These are phyloP conservation scores for Atta texana DNA, from an alignment of 1,140 invertebrate species.

Conservation along the genomic window DNA sequence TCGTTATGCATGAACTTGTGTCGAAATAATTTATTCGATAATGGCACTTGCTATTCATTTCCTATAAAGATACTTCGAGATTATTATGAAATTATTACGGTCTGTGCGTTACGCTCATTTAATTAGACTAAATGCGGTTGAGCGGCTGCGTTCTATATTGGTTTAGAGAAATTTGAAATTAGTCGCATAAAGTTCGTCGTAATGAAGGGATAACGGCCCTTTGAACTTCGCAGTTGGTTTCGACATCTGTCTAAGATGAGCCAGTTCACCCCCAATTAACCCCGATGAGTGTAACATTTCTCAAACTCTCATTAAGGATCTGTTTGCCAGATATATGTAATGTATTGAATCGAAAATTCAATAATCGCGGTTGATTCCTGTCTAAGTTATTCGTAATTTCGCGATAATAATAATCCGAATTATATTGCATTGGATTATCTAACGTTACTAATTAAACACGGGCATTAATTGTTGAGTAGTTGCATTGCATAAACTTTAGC, in stretches of 20 bases:
- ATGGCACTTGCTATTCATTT: neutral
- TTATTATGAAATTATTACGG: conserved; percentile 21
- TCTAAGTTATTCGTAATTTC: neutral
- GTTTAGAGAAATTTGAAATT: conserved; percentile 47
- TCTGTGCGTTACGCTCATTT: neutral
- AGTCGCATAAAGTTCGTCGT: conserved; percentile 59
- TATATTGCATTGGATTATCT: neutral
- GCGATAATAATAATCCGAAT: neutral
- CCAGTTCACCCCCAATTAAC: conserved; percentile 68
- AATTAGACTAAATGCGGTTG: conserved; percentile 11
- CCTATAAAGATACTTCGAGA: neutral
- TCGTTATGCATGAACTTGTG: neutral
- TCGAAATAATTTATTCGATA: neutral
- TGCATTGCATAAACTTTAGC: neutral
- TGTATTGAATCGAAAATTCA: conserved; percentile 1
- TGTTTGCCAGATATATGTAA: conserved; percentile 22
- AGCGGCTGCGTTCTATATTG: neutral
- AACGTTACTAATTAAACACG: neutral
- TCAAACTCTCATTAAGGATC: conserved; percentile 75
- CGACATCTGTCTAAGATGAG: conserved; percentile 79
- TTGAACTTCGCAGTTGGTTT: conserved; percentile 63
- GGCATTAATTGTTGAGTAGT: neutral
- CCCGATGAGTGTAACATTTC: conserved; percentile 65
- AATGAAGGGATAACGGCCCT: conserved; percentile 61
- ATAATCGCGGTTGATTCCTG: conserved; percentile 19